Evolutionary conservation across 2,888 invertebrate species (phyloP).

Genomic region (Anoncus sp.): DNA sequence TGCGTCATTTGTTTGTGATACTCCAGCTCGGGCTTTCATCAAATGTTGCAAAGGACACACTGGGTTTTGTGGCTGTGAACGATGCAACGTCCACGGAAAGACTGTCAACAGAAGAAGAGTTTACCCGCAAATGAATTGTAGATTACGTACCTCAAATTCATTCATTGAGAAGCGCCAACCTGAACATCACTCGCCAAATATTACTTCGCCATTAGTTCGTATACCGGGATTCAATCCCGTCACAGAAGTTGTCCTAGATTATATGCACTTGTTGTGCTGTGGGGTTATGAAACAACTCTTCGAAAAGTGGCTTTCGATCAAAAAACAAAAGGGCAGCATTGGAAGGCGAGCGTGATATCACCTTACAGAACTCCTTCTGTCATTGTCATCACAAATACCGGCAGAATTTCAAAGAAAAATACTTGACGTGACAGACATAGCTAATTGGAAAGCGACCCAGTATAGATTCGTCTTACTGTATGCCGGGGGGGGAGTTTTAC

Average conservation of each 20-base stretch:
- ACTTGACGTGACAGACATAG: slow-evolving; percentile 35
- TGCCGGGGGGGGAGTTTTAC: slow-evolving; percentile 25
- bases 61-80: slow-evolving; percentile 60
- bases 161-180: slow-evolving; percentile 56
- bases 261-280: slow-evolving; percentile 51
- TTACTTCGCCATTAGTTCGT: slow-evolving; percentile 34
- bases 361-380: slow-evolving; percentile 28
- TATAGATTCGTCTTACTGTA: slow-evolving; percentile 48
- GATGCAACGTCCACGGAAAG: slow-evolving; percentile 54
- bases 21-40: slow-evolving; percentile 59
- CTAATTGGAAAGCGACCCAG: slow-evolving; percentile 56
- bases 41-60: slow-evolving; percentile 56
- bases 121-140: slow-evolving; percentile 54
- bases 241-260: slow-evolving; percentile 42
- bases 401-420: slow-evolving; percentile 49
- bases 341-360: slow-evolving; percentile 28
- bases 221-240: slow-evolving; percentile 43
- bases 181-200: slow-evolving; percentile 53
- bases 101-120: slow-evolving; percentile 57
- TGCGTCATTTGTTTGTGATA: slow-evolving; percentile 56
- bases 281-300: slow-evolving; percentile 43
- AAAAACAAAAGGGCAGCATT: slow-evolving; percentile 46
- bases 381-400: slow-evolving; percentile 24
- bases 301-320: slow-evolving; percentile 46
- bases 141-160: slow-evolving; percentile 46